These are phyloP conservation scores for Vanacampus margaritifer DNA, from an alignment of 2,113 vertebrate species.

Conservation along the genomic window DNA sequence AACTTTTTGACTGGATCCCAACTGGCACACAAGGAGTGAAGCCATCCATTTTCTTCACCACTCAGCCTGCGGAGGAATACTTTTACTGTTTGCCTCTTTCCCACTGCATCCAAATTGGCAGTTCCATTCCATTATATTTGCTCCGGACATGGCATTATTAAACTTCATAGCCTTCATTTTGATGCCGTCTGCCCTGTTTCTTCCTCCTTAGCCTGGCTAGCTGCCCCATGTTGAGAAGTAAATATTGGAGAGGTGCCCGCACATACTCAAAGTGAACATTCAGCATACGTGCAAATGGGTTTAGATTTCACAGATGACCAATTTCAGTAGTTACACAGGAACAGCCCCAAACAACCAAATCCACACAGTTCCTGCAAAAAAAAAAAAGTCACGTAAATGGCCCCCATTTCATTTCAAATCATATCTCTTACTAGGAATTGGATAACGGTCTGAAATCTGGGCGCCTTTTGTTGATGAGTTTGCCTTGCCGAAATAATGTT, in stretches of 20 bases:
- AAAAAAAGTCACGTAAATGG: too few species aligned
- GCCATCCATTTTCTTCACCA: background rate
- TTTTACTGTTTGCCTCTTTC: background rate
- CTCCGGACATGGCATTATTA: background rate
- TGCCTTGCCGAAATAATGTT: conserved; percentile 58
- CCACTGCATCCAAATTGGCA: background rate
- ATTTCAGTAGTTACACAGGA: too few species aligned
- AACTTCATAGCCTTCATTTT: too few species aligned
- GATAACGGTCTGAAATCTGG: conserved; percentile 40
- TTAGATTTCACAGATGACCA: too few species aligned
- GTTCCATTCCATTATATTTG: background rate
- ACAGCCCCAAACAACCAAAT: too few species aligned
- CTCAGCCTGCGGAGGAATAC: background rate
- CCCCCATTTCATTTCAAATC: conserved; percentile 14
- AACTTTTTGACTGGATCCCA: background rate
- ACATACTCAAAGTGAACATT: too few species aligned
- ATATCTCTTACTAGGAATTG: conserved; percentile 13
- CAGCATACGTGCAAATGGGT: too few species aligned
- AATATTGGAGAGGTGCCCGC: too few species aligned
- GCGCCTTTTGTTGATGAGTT: conserved; percentile 48
- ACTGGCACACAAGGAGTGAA: background rate
- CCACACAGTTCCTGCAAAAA: too few species aligned
- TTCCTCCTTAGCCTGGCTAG: too few species aligned
- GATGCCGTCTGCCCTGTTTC: too few species aligned
- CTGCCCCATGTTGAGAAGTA: too few species aligned